A percentile compares a stretch with the other conserved stretches of the same genome.
These are phyloP conservation scores for Dipodomys stephensi DNA, from an alignment of 2,113 vertebrate species.

Conservation along the genomic window DNA sequence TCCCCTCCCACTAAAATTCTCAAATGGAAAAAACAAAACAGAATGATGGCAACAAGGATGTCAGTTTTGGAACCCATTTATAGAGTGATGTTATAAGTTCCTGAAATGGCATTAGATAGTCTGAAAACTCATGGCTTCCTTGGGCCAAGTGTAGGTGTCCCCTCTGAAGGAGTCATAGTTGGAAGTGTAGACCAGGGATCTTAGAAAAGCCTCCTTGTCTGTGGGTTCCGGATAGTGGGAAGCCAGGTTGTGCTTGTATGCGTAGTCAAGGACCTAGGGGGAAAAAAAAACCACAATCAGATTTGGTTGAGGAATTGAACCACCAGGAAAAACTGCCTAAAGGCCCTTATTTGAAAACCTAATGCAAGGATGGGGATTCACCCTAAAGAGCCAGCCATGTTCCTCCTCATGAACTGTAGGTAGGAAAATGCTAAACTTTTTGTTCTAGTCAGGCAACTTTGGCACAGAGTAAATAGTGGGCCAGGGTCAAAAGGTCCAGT, in stretches of 20 bases:
- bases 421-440: not conserved
- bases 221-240: constrained; percentile 95
- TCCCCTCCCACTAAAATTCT: constrained; percentile 22
- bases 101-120: constrained; percentile 86
- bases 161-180: constrained; percentile 95
- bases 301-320: constrained; percentile 41
- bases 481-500: not conserved
- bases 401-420: not conserved
- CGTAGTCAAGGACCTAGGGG: constrained; percentile 92
- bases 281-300: constrained; percentile 43
- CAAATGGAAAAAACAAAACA: constrained; percentile 50
- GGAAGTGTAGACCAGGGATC: constrained; percentile 92
- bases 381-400: not conserved
- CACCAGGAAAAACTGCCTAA: not conserved
- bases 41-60: constrained; percentile 45
- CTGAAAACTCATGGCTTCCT: constrained; percentile 92
- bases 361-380: no score
- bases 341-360: not conserved
- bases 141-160: constrained; percentile 94
- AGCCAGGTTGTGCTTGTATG: constrained; percentile 93
- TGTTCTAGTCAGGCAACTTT: not conserved
- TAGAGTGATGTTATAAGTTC: constrained; percentile 54
- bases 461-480: not conserved
- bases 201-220: constrained; percentile 96
- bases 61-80: constrained; percentile 72